phyloP scores from a whole-genome alignment of 2,888 invertebrate genomes.

The Hololepta plana region DNA sequence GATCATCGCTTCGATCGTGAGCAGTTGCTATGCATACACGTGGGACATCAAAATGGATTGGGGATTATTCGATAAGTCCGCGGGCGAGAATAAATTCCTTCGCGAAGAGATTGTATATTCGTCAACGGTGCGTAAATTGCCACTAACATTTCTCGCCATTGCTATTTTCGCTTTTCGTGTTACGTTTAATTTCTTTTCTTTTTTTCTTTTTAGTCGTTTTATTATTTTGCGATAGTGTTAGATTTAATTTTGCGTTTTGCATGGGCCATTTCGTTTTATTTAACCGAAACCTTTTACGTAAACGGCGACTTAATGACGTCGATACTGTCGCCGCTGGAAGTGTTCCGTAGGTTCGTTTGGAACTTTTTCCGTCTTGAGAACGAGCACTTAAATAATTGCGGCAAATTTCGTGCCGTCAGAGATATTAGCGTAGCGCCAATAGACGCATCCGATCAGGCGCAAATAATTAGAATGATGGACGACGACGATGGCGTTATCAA shows the following conservation, averaged over 20 bases:
- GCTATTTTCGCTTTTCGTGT: neutral
- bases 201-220: constrained; percentile 39
- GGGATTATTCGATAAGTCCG: constrained; percentile 58
- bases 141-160: neutral
- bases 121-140: constrained; percentile 38
- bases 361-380: constrained; percentile 81
- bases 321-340: constrained; percentile 46
- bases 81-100: constrained; percentile 58
- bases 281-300: constrained; percentile 44
- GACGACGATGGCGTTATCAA: constrained; percentile 49
- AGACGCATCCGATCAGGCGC: constrained; percentile 54
- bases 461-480: constrained; percentile 59
- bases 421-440: constrained; percentile 69
- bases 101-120: constrained; percentile 68
- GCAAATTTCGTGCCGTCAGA: constrained; percentile 71
- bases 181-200: constrained; percentile 7
- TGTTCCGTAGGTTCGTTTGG: constrained; percentile 61
- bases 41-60: constrained; percentile 88
- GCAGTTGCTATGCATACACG: constrained; percentile 61
- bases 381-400: constrained; percentile 80
- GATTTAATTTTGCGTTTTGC: constrained; percentile 61
- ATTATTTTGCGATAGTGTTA: constrained; percentile 69
- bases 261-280: constrained; percentile 56
- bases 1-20: constrained; percentile 47
- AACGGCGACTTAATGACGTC: constrained; percentile 48